Evolutionary conservation across 2,797 vertebrate species (phyloP), one percentile per base, ranked within the genome.

Genomic region (Hydrocynus forskahlii): DNA sequence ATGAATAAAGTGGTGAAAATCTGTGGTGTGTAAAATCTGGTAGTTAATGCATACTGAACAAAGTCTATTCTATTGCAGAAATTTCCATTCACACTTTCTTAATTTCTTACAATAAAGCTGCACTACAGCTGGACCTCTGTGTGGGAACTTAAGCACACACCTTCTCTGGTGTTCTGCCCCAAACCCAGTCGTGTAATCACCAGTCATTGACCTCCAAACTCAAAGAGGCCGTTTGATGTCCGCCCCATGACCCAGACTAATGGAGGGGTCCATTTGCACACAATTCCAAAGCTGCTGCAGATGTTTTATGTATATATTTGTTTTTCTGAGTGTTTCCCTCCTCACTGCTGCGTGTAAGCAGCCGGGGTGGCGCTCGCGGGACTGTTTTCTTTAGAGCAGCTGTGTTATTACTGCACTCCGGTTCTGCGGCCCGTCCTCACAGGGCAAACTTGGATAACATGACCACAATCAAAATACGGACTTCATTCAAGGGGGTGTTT

Each of bases 301-400:
- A 83, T 85, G 79, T 85, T 81, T 75, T 16, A 12, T 55, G 35
- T 40, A 57, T 79, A 35, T 35, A 35, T 35, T 35, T 35, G 35
- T 35, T 35, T 71, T 57, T 55, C 45, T 69, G 54, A 80, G 73
- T 63, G 38, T 43, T 74, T 52, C 25, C 57, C 21, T 72, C 54
- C 68, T 83, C 40, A 10, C 48, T 16, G 75, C 60, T 84, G 84
- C 83, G 83, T 86, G 75, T 86, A 87, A 82, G 76, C 79, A 86
- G 35, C 69, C 55, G 59, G 78, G 55, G 29, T 45, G 63, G 68
- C 69, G 57, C 75, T 35, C 64, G 48, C 19, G 25, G 60, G 55
- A 54, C 50, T 86, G 82, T 83, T 87, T 88, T 75, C 70, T 67
- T 85, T 75, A 59, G 40, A 76, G 54, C 85, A 88, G 84, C 82